Evolutionary conservation across 2,113 vertebrate species (phyloP).

Genomic region (Halcyon malimbica): DNA sequence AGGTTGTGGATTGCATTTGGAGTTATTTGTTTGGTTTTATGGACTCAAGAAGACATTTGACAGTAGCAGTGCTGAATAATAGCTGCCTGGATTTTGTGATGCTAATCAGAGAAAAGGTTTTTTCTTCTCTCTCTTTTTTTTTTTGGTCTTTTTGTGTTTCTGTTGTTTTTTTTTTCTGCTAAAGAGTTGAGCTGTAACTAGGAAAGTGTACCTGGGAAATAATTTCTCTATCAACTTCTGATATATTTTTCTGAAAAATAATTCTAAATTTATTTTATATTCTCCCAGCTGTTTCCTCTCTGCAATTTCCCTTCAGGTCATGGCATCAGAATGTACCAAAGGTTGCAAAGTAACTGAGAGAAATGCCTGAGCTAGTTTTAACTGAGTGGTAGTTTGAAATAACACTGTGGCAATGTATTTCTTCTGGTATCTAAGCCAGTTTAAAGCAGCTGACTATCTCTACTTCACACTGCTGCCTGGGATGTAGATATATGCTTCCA

Average conservation of each 20-base stretch:
- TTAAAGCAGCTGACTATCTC: not conserved
- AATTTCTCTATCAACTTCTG: not conserved
- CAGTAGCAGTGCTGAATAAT: not conserved
- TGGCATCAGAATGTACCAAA: not conserved
- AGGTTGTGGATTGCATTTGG: not conserved
- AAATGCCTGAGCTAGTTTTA: not conserved
- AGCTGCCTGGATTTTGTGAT: not conserved
- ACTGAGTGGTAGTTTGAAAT: not conserved
- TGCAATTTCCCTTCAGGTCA: not conserved
- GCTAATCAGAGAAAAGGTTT: not conserved
- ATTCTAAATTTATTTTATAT: not conserved
- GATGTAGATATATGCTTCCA: not conserved
- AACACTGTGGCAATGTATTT: not conserved
- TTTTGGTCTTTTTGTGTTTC: not conserved
- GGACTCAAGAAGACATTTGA: not conserved
- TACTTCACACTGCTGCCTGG: not conserved
- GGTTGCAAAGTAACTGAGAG: not conserved
- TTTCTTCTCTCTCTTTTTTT: not conserved
- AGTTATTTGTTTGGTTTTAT: not conserved
- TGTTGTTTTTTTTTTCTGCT: not conserved
- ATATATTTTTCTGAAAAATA: constrained; percentile 4
- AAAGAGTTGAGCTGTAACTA: not conserved
- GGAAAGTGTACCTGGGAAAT: not conserved
- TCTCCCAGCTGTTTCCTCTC: not conserved
- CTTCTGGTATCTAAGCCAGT: not conserved